phyloP scores from a whole-genome alignment of 2,888 invertebrate genomes.

The Steinernema carpocapsae region DNA sequence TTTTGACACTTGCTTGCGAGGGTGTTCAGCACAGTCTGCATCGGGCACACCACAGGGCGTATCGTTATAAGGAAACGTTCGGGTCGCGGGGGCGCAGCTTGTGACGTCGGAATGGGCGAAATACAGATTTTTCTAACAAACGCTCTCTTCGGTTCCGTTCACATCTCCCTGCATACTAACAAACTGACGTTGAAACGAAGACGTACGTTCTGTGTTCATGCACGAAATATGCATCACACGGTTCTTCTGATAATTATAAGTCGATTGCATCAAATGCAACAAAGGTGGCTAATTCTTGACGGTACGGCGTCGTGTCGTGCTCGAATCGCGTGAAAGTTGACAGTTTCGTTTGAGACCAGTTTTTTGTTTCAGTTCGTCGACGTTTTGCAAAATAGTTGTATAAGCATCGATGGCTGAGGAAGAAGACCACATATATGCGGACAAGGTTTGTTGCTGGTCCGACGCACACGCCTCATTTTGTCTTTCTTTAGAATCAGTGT shows the following conservation, averaged over 20 bases:
- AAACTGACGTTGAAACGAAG: too few species aligned
- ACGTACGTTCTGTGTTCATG: too few species aligned
- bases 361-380: conserved; percentile 19
- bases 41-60: not conserved
- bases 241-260: too few species aligned
- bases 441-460: not conserved
- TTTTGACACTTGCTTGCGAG: conserved; percentile 17
- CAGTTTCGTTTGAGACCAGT: not conserved
- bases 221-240: too few species aligned
- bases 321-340: too few species aligned
- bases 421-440: conserved; percentile 30
- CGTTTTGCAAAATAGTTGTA: conserved; percentile 24
- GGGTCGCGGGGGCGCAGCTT: not conserved
- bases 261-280: too few species aligned
- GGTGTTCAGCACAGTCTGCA: conserved; percentile 12
- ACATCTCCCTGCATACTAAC: too few species aligned
- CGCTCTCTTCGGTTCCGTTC: not conserved
- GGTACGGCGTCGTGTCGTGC: too few species aligned
- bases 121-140: not conserved
- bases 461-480: not conserved
- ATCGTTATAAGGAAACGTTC: too few species aligned
- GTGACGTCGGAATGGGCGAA: not conserved
- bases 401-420: conserved; percentile 28
- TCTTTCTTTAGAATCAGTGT: conserved; percentile 23
- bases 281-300: too few species aligned